phyloP scores from a whole-genome alignment of 2,113 vertebrate species.

The Burhinus oedicnemus region DNA sequence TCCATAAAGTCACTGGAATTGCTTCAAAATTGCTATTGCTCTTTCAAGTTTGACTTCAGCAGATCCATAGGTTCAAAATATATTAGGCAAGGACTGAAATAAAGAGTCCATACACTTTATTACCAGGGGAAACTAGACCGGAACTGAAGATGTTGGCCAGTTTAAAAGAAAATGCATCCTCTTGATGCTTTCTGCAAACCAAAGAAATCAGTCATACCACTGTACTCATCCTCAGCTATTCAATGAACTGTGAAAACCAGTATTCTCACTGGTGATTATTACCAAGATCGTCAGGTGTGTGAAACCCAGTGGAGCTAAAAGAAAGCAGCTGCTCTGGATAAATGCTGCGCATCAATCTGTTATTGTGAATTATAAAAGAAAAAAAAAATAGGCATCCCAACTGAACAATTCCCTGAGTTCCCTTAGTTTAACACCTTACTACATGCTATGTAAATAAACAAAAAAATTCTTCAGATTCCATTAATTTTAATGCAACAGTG shows the following conservation, averaged over 20 bases:
- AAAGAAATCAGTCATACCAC: not conserved
- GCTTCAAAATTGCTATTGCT: not conserved
- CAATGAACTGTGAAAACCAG: not conserved
- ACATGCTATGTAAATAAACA: not conserved
- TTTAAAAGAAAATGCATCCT: not conserved
- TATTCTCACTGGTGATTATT: not conserved
- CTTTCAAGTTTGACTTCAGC: not conserved
- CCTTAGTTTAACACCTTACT: not conserved
- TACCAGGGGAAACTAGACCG: not conserved
- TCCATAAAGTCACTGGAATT: not conserved
- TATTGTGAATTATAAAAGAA: not conserved
- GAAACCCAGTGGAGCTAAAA: not conserved
- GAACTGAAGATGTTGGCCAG: not conserved
- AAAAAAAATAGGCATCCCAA: not conserved
- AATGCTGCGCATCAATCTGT: not conserved
- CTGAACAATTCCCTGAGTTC: not conserved
- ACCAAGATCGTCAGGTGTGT: not conserved
- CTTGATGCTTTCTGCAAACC: not conserved
- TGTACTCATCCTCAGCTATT: not conserved
- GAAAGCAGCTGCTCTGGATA: not conserved
- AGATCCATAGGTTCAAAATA: not conserved
- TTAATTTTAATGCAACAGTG: not conserved
- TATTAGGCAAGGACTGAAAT: not conserved
- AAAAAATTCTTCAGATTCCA: not conserved
- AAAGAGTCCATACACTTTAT: not conserved